These are phyloP conservation scores for Lissonota sp. DNA, from an alignment of 2,888 invertebrate species.

Conservation along the genomic window DNA sequence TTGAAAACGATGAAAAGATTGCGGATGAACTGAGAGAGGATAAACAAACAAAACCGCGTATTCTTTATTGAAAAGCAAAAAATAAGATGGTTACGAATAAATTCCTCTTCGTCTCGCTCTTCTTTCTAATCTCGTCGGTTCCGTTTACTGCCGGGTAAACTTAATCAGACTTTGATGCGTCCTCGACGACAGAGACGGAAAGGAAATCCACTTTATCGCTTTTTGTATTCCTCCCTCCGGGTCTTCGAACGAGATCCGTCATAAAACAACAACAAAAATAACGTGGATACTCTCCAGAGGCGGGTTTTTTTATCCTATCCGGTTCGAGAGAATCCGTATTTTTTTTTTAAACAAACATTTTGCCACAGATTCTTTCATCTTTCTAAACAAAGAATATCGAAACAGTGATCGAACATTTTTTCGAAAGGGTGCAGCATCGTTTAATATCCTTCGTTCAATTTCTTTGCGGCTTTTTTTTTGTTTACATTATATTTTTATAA, in stretches of 20 bases:
- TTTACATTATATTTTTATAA: neutral
- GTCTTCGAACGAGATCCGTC: neutral
- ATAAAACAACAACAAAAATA: slow-evolving; percentile 7
- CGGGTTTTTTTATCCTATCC: slow-evolving; percentile 15
- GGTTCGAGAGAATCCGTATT: no score
- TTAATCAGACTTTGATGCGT: slow-evolving; percentile 68
- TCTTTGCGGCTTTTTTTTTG: neutral
- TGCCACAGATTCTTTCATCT: slow-evolving; percentile 9
- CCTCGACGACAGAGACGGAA: neutral
- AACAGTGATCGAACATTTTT: neutral
- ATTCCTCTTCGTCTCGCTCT: slow-evolving; percentile 33
- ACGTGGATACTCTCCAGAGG: neutral
- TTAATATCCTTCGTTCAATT: neutral
- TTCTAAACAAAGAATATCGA: neutral
- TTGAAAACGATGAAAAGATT: neutral
- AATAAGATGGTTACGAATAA: slow-evolving; percentile 6
- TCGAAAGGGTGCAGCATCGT: neutral
- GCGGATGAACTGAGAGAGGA: neutral
- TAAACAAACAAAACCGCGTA: neutral
- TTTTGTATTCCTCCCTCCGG: neutral
- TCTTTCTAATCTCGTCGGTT: slow-evolving; percentile 55
- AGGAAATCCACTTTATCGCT: neutral
- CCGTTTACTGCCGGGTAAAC: slow-evolving; percentile 75
- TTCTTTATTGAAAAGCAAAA: neutral
- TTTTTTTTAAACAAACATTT: slow-evolving; percentile 6